A percentile compares a stretch with the other conserved stretches of the same genome.
phyloP scores from a whole-genome alignment of 2,113 vertebrate species.

The Leptodactylus fuscus region DNA sequence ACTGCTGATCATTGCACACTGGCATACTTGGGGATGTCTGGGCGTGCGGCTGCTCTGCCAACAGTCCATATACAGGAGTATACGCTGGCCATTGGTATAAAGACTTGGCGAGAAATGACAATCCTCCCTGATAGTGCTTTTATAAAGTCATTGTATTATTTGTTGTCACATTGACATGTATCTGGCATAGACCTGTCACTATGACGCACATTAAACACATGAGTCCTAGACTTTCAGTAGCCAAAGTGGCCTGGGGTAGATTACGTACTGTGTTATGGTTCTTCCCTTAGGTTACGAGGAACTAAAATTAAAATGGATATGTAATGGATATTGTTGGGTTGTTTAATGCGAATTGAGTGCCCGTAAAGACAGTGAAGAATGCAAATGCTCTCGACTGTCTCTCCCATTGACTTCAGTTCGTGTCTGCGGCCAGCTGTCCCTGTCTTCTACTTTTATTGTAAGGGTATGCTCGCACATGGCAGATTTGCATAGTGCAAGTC shows the following conservation, averaged over 20 bases:
- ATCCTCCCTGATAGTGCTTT: too few relatives aligned
- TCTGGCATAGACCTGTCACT: not conserved
- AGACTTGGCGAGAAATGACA: not conserved
- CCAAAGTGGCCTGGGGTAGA: not conserved
- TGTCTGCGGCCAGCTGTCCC: not conserved
- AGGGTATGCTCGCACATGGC: too few relatives aligned
- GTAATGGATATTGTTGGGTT: too few relatives aligned
- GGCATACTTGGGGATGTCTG: not conserved
- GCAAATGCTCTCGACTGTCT: too few relatives aligned
- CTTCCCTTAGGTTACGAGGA: not conserved
- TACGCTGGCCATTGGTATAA: not conserved
- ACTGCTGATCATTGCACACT: slow-evolving; percentile 34
- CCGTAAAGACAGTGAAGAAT: too few relatives aligned
- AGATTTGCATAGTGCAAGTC: too few relatives aligned
- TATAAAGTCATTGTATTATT: too few relatives aligned
- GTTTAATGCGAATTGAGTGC: too few relatives aligned
- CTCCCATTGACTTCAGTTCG: not conserved
- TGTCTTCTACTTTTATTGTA: not conserved
- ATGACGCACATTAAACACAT: not conserved
- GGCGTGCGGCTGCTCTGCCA: not conserved
- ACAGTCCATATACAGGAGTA: not conserved
- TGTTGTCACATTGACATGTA: too few relatives aligned
- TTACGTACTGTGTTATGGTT: not conserved
- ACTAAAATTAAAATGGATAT: too few relatives aligned
- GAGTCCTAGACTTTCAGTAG: not conserved